Evolutionary conservation across 2,888 invertebrate species (phyloP).

Genomic region (Amphipyra berbera): DNA sequence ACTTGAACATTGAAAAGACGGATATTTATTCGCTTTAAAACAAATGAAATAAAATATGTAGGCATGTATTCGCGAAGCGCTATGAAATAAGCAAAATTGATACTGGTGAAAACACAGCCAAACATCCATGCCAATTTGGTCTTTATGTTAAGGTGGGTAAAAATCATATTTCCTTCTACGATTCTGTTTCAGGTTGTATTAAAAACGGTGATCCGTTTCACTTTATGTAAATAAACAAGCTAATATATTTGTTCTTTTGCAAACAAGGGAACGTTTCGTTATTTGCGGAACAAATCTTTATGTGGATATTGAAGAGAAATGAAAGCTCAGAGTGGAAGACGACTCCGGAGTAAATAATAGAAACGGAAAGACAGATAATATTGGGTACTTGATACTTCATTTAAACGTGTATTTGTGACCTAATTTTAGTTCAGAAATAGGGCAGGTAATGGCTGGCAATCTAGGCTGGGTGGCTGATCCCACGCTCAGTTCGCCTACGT

Average conservation of each 20-base stretch:
- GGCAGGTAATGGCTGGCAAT: constrained; percentile 25
- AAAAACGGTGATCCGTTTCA: constrained; percentile 42
- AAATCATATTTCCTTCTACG: constrained; percentile 2
- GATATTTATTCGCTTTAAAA: constrained; percentile 25
- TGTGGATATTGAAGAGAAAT: constrained; percentile 28
- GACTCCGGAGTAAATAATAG: constrained; percentile 6
- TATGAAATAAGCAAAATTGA: constrained; percentile 31
- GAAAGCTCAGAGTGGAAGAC: background rate
- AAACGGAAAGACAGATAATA: background rate
- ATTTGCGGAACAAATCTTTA: constrained; percentile 37
- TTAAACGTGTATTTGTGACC: constrained; percentile 7
- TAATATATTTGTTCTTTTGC: constrained; percentile 50
- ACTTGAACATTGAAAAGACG: constrained; percentile 23
- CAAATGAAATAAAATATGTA: constrained; percentile 26
- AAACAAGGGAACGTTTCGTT: constrained; percentile 37
- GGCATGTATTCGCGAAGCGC: constrained; percentile 11
- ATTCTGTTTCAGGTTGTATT: constrained; percentile 16
- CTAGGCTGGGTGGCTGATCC: constrained; percentile 18
- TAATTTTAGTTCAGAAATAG: constrained; percentile 35
- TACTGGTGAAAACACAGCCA: constrained; percentile 20
- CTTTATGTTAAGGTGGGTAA: background rate
- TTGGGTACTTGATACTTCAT: background rate
- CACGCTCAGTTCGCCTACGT: constrained; percentile 17
- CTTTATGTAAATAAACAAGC: constrained; percentile 46
- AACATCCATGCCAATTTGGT: background rate